Evolutionary conservation across 2,113 vertebrate genomes (phyloP), one percentile per base, ranked within the genome.

Genomic region (Montifringilla adamsi): DNA sequence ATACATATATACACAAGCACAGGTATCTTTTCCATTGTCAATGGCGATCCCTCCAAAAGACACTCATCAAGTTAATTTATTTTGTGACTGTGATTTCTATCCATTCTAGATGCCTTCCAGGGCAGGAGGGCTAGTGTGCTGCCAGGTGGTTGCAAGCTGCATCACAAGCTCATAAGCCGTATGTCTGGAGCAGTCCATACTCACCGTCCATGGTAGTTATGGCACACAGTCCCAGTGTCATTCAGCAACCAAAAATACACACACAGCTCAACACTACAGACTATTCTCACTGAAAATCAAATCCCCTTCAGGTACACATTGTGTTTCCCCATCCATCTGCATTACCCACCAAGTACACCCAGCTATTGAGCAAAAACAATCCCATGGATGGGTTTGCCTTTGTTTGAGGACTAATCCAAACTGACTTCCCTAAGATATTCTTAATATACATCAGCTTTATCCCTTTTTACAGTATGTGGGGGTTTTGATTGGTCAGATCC

Each of bases 101-200:
- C n/a, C 3, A 3, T 7, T 6, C n/a, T 12, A 18, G 59, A 39
- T 46, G 2, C 27, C 41, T 28, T 28, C 41, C 28, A 64, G 18
- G 7, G 15, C 69, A 64, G 23, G 15, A 33, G 12, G 7, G 33
- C 11, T 73, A 27, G 2, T 28, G 33, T 55, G 18, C 28, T 74
- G 14, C 10, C 5, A 15, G 11, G 14, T 39, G 9, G 18, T 18
- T 46, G 17, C 27, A 18, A 19, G 41, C 28, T 47, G 23, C 49
- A 39, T 10, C 14, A 15, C 0, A 0, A 74, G 23, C 2, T 74
- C 49, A 55, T 28, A 41, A 28, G 14, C 2, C 4, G n/a, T 28
- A 15, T 24, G 23, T n/a, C 19, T 66, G 19, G 50, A 56, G n/a
- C 41, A 64, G 14, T 41, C n/a, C 23, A 30, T 23, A 15, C n/a